phyloP scores from a whole-genome alignment of 2,797 vertebrate genomes.

The Pteronotus mesoamericanus region DNA sequence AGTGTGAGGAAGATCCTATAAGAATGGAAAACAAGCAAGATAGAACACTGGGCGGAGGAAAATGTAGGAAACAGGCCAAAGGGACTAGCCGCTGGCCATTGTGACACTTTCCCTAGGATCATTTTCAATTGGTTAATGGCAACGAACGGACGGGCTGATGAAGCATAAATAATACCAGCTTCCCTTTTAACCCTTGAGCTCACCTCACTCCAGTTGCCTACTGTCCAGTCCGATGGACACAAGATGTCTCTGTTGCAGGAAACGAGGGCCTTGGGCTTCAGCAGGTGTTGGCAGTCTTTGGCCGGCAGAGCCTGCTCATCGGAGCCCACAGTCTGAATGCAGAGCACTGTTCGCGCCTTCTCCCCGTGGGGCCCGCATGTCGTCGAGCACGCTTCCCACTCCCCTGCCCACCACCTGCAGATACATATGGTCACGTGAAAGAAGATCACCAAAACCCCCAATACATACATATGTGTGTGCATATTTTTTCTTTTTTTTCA shows the following conservation, averaged over 20 bases:
- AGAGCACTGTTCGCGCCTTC: conserved; percentile 91
- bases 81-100: not conserved
- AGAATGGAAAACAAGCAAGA: not conserved
- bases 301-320: conserved; percentile 92
- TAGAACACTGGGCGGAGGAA: not conserved
- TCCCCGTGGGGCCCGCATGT: conserved; percentile 90
- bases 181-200: not conserved
- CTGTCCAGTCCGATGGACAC: conserved; percentile 93
- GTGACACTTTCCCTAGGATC: not conserved
- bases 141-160: not conserved
- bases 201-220: conserved; percentile 93
- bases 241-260: conserved; percentile 93
- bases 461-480: not conserved
- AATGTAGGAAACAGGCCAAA: not conserved
- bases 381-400: conserved; percentile 94
- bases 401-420: conserved; percentile 95
- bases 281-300: conserved; percentile 90
- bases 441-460: not conserved
- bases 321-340: conserved; percentile 89
- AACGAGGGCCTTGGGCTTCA: conserved; percentile 90
- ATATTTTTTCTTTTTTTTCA: not conserved
- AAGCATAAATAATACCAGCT: not conserved
- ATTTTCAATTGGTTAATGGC: not conserved
- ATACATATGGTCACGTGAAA: not conserved
- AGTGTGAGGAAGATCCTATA: not conserved